Evolutionary conservation across 2,888 invertebrate species (phyloP), one percentile per base, ranked within the genome.

Genomic region (Megalurothrips usitatus): DNA sequence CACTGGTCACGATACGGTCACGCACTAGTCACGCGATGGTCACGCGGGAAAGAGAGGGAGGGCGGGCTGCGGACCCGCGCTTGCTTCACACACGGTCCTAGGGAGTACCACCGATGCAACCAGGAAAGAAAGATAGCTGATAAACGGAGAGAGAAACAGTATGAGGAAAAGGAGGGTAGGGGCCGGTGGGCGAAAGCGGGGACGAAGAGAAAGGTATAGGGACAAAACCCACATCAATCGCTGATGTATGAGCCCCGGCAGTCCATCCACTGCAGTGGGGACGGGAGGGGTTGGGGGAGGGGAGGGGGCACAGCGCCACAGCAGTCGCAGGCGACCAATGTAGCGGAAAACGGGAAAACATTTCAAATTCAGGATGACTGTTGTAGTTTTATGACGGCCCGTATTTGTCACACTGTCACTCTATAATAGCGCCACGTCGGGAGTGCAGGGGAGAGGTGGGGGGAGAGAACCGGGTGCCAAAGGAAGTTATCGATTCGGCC

Each of bases 341-440:
- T 23, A 26, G 26, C 68, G 68, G 23, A 26, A 75, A 75, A 75
- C 68, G 68, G 68, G 68, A 23, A 75, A 75, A 75, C 68, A 75
- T 75, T 75, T 75, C 68, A 75, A 75, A 75, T 75, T 75, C 68
- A 75, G 68, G 68, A 75, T 75, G 68, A 75, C 68, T 75, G 68
- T 75, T 75, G 68, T 75, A 75, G 68, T 75, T 75, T 75, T 75
- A 75, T 75, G 68, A 75, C 68, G 68, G 68, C 11, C 68, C 68
- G 68, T 75, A 75, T 75, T 75, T 75, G 68, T 75, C 68, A 75
- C 79, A 49, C 58, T 43, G 79, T 63, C 79, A 52, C 17, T 23
- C 58, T 75, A 79, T 63, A 63, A 63, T 52, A 78, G 49, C 63
- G 81, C 83, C 84, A 83, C 82, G 83, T 82, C 58, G 26, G 4